Evolutionary conservation across 1,140 invertebrate species (phyloP).

Genomic region (Eufriesea mexicana): DNA sequence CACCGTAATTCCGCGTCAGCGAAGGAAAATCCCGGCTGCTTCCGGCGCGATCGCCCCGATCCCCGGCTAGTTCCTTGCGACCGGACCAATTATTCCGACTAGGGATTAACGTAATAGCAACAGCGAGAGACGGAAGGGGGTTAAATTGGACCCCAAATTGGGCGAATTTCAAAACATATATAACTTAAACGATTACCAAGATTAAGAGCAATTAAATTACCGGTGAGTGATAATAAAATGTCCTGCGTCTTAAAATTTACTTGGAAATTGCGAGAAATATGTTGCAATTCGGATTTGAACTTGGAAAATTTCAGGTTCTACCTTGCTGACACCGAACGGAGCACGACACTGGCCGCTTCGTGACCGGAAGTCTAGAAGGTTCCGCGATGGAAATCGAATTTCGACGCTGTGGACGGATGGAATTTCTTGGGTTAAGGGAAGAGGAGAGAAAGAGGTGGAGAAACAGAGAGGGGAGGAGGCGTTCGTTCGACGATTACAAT

Average conservation of each 20-base stretch:
- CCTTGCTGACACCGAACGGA: neutral
- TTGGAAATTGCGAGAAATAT: too few species aligned
- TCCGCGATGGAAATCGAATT: slow-evolving; percentile 49
- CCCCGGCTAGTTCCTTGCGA: neutral
- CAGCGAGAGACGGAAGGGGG: neutral
- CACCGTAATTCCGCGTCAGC: slow-evolving; percentile 27
- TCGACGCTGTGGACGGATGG: slow-evolving; percentile 11
- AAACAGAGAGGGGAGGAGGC: slow-evolving; percentile 8
- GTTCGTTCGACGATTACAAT: slow-evolving; percentile 48
- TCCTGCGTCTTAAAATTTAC: neutral
- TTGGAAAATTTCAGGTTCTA: neutral
- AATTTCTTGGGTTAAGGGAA: slow-evolving; percentile 34
- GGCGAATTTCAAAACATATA: neutral
- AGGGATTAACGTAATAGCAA: slow-evolving; percentile 37
- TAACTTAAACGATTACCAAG: neutral
- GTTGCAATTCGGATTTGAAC: neutral
- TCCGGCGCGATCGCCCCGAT: slow-evolving; percentile 22
- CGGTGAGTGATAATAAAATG: neutral
- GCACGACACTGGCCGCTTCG: slow-evolving; percentile 8
- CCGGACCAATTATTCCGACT: slow-evolving; percentile 15
- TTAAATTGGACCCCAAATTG: neutral
- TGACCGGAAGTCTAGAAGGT: slow-evolving; percentile 9
- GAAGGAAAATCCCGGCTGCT: slow-evolving; percentile 24
- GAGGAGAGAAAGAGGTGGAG: neutral
- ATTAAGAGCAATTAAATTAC: slow-evolving; percentile 15